Base-by-base conservation (phyloP, 2,888 invertebrate genomes). In the Mesorhabditis sp. region DNA sequence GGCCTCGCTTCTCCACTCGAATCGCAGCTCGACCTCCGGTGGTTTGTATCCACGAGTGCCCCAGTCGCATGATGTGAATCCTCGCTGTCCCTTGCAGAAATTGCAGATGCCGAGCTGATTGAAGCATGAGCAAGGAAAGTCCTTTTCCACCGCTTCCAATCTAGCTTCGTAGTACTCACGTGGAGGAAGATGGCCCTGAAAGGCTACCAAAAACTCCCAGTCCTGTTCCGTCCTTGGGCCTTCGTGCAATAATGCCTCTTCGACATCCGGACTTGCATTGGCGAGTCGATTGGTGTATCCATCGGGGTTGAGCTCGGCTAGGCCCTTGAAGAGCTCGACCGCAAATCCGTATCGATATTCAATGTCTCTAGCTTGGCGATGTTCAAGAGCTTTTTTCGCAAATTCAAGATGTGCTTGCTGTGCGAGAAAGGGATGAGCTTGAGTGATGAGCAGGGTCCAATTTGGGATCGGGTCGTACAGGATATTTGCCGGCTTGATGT, bases 401-500 rank as follows among this genome's bases (percentile, higher is more conserved):
- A 28, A 28, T 28, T 28, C 28, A 28, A 28, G 28, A 28, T 28
- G 28, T 28, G 28, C 28, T 28, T 28, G 28, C 28, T 28, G 28
- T 28, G 28, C 28, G 28, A 28, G 28, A 28, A 28, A 28, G 28
- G 28, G 28, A 28, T 28, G 28, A 28, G 28, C 28, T 28, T 28
- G 28, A 28, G 28, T 28, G 28, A 28, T 28, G 28, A 28, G 28
- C 28, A 28, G n/a, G n/a, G n/a, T n/a, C n/a, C n/a, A n/a, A n/a
- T n/a, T n/a, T n/a, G n/a, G n/a, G n/a, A n/a, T 50, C 58, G 58
- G 58, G n/a, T 50, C 58, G n/a, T 50, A 50, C n/a, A 50, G 10
- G n/a, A 50, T 50, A 50, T 50, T 50, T n/a, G 58, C 58, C n/a
- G 58, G 58, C n/a, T 50, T 50, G 10, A 50, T n/a, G n/a, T 50